phyloP scores from a whole-genome alignment of 2,888 invertebrate genomes.

The Diarsia dahlii region DNA sequence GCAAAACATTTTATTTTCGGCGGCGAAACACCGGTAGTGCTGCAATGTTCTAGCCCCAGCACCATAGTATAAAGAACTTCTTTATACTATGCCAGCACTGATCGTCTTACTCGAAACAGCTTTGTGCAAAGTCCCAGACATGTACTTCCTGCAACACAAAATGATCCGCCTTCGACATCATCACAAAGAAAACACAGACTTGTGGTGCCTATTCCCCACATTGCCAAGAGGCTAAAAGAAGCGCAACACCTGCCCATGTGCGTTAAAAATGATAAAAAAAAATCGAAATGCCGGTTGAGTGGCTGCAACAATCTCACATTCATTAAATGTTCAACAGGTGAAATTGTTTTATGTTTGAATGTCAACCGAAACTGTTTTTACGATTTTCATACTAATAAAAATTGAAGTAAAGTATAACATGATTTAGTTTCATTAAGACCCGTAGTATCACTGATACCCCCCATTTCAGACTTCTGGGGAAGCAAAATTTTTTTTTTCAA shows the following conservation, averaged over 20 bases:
- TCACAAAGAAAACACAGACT: conserved; percentile 10
- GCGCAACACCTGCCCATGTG: conserved; percentile 12
- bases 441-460: neutral
- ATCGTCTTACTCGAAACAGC: conserved; percentile 1
- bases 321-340: conserved; percentile 10
- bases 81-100: too few relatives aligned
- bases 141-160: conserved; percentile 5
- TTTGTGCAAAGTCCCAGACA: neutral
- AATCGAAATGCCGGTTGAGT: conserved; percentile 14
- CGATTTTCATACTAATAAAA: conserved; percentile 9
- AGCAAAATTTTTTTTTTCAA: conserved; percentile 1
- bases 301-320: conserved; percentile 17
- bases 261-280: conserved; percentile 11
- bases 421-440: conserved; percentile 8
- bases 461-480: conserved; percentile 9
- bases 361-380: conserved; percentile 12
- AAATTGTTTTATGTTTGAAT: conserved; percentile 7
- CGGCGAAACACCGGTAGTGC: neutral
- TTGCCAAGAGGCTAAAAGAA: conserved; percentile 13
- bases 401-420: conserved; percentile 9
- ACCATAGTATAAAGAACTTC: too few relatives aligned
- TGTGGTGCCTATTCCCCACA: conserved; percentile 8
- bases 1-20: conserved; percentile 6
- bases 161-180: conserved; percentile 9
- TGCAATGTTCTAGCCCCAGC: conserved; percentile 4